These are phyloP conservation scores for Coranthus polyacanthus DNA, from an alignment of 2,797 vertebrate genomes.

Conservation along the genomic window DNA sequence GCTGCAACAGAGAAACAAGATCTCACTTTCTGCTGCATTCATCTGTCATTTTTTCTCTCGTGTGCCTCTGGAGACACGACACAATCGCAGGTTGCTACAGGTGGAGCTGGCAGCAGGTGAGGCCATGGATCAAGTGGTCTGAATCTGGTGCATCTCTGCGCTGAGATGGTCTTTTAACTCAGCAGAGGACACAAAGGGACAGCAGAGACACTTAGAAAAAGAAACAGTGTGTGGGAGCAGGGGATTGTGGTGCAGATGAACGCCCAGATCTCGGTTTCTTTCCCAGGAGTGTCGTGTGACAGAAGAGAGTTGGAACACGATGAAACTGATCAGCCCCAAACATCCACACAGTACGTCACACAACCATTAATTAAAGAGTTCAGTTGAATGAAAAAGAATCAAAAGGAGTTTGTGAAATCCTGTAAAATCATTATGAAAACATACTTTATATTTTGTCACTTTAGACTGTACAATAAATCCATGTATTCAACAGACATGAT, in stretches of 20 bases:
- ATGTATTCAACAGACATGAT: neutral
- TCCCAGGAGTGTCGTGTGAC: constrained; percentile 59
- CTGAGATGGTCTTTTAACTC: constrained; percentile 21
- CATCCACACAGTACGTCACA: constrained; percentile 4
- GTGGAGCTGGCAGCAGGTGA: constrained; percentile 22
- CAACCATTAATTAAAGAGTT: neutral
- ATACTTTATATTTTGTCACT: neutral
- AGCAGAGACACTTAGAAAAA: constrained; percentile 4
- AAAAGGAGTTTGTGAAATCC: neutral
- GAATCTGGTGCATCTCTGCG: constrained; percentile 15
- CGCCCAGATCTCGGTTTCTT: constrained; percentile 2
- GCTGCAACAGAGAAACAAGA: constrained; percentile 79
- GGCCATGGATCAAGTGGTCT: constrained; percentile 33
- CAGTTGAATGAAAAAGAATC: neutral
- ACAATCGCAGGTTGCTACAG: constrained; percentile 25
- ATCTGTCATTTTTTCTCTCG: no score
- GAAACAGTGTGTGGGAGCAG: constrained; percentile 25
- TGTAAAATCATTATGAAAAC: neutral
- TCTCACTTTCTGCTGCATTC: constrained; percentile 7
- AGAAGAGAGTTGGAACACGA: neutral
- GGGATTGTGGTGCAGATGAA: neutral
- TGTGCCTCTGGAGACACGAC: neutral
- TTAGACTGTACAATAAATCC: constrained; percentile 1
- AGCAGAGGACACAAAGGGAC: constrained; percentile 26
- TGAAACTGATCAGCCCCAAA: constrained; percentile 1